Base-by-base conservation (phyloP, 1,140 invertebrate species). In the Streblospio benedicti region DNA sequence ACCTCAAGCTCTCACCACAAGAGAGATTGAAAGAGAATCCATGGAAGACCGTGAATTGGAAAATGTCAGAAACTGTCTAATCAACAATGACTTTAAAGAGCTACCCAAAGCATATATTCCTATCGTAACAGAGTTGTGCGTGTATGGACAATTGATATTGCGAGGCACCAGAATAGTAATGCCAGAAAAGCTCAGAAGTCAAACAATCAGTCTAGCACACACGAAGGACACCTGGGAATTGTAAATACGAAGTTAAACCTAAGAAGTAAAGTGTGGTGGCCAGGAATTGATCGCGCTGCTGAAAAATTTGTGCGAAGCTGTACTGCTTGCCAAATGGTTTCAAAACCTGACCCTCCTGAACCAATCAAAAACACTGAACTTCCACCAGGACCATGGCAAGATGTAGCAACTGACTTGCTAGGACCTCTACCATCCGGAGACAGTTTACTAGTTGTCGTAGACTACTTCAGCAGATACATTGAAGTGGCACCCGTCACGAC, bases 241-340 rank as follows among this genome's bases (percentile, higher is more conserved):
- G 57, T 62, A 32, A 28, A 53, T 45, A 74, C 70, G 62, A 73
- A 73, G 53, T 30, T 57, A 23, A 44, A 57, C 14, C 54, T 73
- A 47, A 45, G 71, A 62, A 32, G 51, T 14, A 75, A 75, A 63
- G 70, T 76, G 14, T 77, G 76, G 74, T 77, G 69, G 70, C 65
- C 65, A 44, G 50, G 59, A 25, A 71, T 77, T 20, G 71, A 76
- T 47, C 60, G 27, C 20, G 52, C 67, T 28, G 64, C 64, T 6
- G 71, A 77, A 60, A 57, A 61, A 28, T 65, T 54, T 20, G 61
- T 66, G 2, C 67, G 62, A 41, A 12, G 53, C 12, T 71, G 71
- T 3, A 12, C 30, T 20, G 47, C 44, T 5, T 66, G 64, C 35
- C 57, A 55, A 35, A 18, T 47, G 30, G 25, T 59, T n/a, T n/a